Conservation (phyloP, 1,140 invertebrate genomes). For the Micrasema longulum region DNA sequence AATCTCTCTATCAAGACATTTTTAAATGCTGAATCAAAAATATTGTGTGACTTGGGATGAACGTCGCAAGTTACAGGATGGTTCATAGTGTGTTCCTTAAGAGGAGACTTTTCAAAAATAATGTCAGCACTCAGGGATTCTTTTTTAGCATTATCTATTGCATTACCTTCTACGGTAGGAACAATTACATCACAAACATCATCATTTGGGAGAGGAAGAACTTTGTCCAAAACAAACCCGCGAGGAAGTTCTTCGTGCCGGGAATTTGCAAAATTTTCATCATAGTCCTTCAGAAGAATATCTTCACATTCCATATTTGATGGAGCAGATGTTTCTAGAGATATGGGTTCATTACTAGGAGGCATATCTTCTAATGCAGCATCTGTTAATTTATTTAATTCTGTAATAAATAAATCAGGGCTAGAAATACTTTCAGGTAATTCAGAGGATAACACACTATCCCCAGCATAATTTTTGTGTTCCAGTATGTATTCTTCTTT, state of each 20-base stretch:
- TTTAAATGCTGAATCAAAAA: conserved; percentile 54
- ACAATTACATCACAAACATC: not conserved
- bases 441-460: not conserved
- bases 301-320: conserved; percentile 14
- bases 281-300: conserved; percentile 5
- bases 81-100: conserved; percentile 16
- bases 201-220: not conserved
- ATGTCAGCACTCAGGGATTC: conserved; percentile 2
- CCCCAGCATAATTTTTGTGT: not conserved
- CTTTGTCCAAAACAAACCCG: not conserved
- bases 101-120: not conserved
- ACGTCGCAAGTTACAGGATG: conserved; percentile 23
- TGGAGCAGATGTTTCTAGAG: not conserved
- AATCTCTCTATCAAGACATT: conserved; percentile 56
- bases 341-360: conserved; percentile 1
- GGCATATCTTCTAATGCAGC: not conserved
- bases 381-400: not conserved
- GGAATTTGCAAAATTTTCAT: conserved; percentile 6
- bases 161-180: not conserved
- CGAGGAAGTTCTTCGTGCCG: not conserved
- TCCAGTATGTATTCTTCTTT: conserved; percentile 54
- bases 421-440: not conserved
- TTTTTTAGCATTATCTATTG: conserved; percentile 1
- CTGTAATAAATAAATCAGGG: conserved; percentile 5
- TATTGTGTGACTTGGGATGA: conserved; percentile 43